Evolutionary conservation across 1,140 invertebrate species (phyloP).

Genomic region (Argopecten irradians): DNA sequence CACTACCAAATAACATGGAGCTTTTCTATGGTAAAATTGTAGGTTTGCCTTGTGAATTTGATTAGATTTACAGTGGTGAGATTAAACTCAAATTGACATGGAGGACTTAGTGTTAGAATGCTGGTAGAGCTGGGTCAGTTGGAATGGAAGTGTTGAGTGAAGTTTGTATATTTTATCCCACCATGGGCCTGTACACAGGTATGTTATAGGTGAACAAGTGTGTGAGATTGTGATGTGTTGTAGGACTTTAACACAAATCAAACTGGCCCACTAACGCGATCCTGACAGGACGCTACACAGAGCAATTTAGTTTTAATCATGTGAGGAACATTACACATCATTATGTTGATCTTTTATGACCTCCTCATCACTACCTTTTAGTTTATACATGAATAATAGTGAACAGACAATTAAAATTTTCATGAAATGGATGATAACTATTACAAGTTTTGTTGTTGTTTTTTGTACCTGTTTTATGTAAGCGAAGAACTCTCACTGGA

Average conservation of each 20-base stretch:
- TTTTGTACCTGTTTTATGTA: too few species aligned
- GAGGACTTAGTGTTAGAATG: neutral
- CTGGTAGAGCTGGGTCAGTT: neutral
- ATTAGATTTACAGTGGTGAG: neutral
- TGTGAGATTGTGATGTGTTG: neutral
- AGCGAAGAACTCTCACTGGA: too few species aligned
- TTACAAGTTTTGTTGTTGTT: neutral
- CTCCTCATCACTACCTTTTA: conserved; percentile 36
- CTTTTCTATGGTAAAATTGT: neutral
- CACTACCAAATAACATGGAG: neutral
- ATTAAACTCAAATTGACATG: neutral
- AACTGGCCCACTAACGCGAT: neutral
- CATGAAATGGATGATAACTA: conserved; percentile 35
- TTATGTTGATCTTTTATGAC: conserved; percentile 33
- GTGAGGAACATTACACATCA: conserved; percentile 30
- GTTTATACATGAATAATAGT: conserved; percentile 43
- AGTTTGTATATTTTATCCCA: neutral
- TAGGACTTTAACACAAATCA: conserved; percentile 26
- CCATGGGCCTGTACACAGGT: conserved; percentile 13
- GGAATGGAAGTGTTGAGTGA: neutral
- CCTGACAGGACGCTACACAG: conserved; percentile 26
- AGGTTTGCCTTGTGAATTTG: neutral
- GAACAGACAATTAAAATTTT: conserved; percentile 44
- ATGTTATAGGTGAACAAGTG: neutral
- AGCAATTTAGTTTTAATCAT: conserved; percentile 34